Base-by-base conservation (phyloP, 2,888 invertebrate species). In the Aphrophora alni region DNA sequence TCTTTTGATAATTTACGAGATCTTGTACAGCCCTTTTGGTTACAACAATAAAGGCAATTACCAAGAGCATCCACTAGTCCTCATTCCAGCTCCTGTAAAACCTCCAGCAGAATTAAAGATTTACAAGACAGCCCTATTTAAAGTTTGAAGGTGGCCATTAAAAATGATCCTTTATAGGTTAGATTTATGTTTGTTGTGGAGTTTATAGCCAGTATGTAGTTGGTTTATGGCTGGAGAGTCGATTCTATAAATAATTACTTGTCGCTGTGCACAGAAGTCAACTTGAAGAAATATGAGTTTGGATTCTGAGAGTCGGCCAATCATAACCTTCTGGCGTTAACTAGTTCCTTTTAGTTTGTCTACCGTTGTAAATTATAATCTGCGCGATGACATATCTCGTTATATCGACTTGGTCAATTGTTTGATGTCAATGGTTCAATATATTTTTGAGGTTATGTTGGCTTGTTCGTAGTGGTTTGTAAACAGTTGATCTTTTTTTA, bases 91-190 rank as follows among this genome's bases (percentile, higher is more conserved):
- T 21, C 21, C 59, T 21, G 59, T 59, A 21, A 59, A 59, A 21
- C 59, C 59, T 59, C 21, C 12, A 59, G 59, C 59, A 59, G 59
- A 21, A 59, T 59, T 21, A 59, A 59, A 59, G 59, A 59, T 59
- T 59, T 59, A 59, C 59, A 59, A 3, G 59, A 59, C 59, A 59
- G 59, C n/a, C 59, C 59, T 21, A 59, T 59, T 59, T 59, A 59
- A 59, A 59, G 59, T 59, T 59, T 59, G 59, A 59, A 59, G 59
- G 59, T 59, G 59, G 59, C 59, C 59, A 59, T 59, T 59, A 59
- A 59, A 59, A 59, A 59, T 59, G 59, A 59, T 59, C 59, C 59
- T 59, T 59, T 59, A 59, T 59, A 59, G 59, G 59, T 59, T 59
- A 21, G 59, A 59, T 59, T 59, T 59, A 59, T 44, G 44, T 44